Percentiles rank a stretch among this genome's conserved stretches.
phyloP scores from a whole-genome alignment of 2,113 vertebrate species.

The Halichoerus grypus region DNA sequence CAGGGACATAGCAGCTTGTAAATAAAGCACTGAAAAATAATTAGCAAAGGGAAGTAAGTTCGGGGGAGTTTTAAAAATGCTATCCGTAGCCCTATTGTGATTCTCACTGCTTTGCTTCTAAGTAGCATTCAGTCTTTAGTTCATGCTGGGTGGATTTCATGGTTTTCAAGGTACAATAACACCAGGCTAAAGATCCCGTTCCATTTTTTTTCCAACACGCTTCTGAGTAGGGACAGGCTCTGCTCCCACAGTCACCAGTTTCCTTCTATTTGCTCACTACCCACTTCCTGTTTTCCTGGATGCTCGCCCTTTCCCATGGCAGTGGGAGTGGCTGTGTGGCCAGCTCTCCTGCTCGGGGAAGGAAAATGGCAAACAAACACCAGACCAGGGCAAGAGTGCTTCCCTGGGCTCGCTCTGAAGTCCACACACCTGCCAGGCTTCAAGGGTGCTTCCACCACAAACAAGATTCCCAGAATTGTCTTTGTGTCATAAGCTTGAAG shows the following conservation, averaged over 20 bases:
- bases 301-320: not conserved
- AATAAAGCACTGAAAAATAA: not conserved
- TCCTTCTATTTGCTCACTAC: not conserved
- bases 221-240: not conserved
- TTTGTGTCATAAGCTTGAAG: not conserved
- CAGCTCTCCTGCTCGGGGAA: not conserved
- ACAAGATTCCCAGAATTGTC: not conserved
- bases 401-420: not conserved
- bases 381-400: too few relatives aligned
- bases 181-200: not conserved
- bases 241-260: not conserved
- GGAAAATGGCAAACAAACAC: not conserved
- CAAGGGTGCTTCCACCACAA: not conserved
- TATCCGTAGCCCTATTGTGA: accelerated
- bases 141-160: not conserved
- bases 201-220: not conserved
- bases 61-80: not conserved
- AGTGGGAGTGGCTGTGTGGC: not conserved
- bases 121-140: not conserved
- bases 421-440: too few relatives aligned
- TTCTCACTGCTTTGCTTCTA: not conserved
- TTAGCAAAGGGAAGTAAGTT: not conserved
- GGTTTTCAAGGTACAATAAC: not conserved
- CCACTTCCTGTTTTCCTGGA: conserved; percentile 44
- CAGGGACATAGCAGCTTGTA: not conserved